phyloP scores from a whole-genome alignment of 2,113 vertebrate genomes.

The Pycnonotus jocosus region DNA sequence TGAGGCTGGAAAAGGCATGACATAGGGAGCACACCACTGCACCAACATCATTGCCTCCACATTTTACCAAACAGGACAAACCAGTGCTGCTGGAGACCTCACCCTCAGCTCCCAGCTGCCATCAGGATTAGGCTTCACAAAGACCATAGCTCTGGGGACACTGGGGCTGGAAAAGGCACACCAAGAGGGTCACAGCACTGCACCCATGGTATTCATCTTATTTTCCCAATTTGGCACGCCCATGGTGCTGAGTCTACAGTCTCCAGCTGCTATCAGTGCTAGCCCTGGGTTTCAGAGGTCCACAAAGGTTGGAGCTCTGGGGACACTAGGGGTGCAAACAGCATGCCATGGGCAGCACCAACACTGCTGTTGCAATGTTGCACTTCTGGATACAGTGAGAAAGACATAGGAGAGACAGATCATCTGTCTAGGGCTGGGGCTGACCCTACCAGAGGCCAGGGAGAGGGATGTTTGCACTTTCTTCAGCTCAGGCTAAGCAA shows the following conservation, averaged over 20 bases:
- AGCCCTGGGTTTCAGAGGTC: background rate
- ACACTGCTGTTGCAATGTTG: background rate
- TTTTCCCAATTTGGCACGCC: background rate
- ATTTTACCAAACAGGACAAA: background rate
- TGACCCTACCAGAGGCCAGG: too few species aligned
- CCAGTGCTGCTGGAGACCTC: background rate
- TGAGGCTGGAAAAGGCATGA: background rate
- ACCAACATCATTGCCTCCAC: background rate
- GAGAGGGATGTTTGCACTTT: background rate
- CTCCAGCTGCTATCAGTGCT: background rate
- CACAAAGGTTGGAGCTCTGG: background rate
- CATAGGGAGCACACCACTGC: background rate
- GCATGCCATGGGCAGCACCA: background rate
- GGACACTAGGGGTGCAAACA: background rate
- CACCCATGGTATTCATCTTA: background rate
- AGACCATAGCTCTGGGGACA: too few species aligned
- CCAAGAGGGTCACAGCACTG: fast-evolving
- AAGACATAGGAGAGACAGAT: background rate
- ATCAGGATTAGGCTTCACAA: background rate
- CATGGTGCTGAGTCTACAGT: background rate
- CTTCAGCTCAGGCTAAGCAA: background rate
- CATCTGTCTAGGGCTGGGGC: fast-evolving
- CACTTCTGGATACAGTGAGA: background rate
- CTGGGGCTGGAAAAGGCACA: background rate
- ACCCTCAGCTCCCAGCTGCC: background rate